phyloP scores from a whole-genome alignment of 2,888 invertebrate species.

The Lomographa bimaculata region DNA sequence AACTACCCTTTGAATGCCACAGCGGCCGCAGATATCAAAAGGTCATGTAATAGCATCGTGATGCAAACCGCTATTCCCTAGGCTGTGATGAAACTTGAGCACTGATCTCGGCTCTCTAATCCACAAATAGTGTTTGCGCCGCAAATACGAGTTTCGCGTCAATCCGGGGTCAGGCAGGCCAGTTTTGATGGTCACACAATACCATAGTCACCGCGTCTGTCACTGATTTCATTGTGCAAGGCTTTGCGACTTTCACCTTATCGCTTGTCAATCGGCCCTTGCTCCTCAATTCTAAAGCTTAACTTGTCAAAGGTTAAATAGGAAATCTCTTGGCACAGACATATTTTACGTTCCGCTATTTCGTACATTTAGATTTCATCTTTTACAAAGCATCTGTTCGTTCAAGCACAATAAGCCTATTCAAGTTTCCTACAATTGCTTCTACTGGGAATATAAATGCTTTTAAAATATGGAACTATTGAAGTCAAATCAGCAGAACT shows the following conservation, averaged over 20 bases:
- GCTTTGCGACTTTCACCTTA: conserved; percentile 10
- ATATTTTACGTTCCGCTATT: too few relatives aligned
- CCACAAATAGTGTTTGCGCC: conserved; percentile 29
- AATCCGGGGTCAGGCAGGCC: conserved; percentile 11
- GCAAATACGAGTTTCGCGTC: conserved; percentile 17
- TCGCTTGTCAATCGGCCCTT: conserved; percentile 6
- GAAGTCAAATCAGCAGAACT: conserved; percentile 22
- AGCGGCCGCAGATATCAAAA: conserved; percentile 45
- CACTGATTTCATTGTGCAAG: conserved; percentile 7
- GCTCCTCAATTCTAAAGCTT: conserved; percentile 2
- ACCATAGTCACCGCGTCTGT: conserved; percentile 8
- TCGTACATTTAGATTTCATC: too few relatives aligned
- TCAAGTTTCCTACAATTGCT: too few relatives aligned
- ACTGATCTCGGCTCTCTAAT: conserved; percentile 34
- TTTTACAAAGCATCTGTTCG: conserved; percentile 6
- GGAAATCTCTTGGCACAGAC: too few relatives aligned
- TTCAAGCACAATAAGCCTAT: too few relatives aligned
- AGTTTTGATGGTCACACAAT: conserved; percentile 19
- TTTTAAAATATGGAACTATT: conserved; percentile 22
- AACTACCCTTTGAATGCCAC: conserved; percentile 37
- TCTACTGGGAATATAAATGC: conserved; percentile 1
- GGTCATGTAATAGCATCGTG: conserved; percentile 45
- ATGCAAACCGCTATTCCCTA: conserved; percentile 38
- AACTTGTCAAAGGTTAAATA: too few relatives aligned
- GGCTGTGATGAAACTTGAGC: conserved; percentile 30